Conservation (phyloP, 2,113 vertebrate genomes). For the Heterocephalus glaber region DNA sequence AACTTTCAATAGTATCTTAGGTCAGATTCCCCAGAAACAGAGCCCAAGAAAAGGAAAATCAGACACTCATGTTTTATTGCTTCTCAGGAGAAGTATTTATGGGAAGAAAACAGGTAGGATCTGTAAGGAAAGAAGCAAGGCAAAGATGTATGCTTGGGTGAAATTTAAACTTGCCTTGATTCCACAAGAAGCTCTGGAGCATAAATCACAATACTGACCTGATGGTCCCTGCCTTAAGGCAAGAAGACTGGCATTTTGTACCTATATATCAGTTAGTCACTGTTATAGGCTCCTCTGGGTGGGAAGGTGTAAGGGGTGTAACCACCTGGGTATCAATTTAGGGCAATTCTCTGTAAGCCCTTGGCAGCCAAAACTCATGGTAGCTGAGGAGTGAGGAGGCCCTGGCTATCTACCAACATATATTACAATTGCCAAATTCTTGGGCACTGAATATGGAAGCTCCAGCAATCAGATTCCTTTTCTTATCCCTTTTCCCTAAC, state of each 20-base stretch:
- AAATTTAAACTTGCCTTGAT: conserved; percentile 33
- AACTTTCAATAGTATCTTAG: not conserved
- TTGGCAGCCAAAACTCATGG: not conserved
- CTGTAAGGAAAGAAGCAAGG: not conserved
- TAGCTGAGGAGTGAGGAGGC: not conserved
- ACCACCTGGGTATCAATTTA: not conserved
- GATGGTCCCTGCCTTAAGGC: not conserved
- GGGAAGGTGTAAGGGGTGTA: not conserved
- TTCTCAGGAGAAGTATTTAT: not conserved
- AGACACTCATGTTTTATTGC: not conserved
- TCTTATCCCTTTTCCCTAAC: not conserved
- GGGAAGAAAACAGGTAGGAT: not conserved
- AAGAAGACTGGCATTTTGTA: not conserved
- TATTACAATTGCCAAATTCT: not conserved
- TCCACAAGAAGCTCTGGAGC: not conserved
- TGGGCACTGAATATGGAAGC: not conserved
- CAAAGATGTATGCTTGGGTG: not conserved
- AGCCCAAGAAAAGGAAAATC: not conserved
- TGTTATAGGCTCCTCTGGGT: not conserved
- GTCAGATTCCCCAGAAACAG: not conserved
- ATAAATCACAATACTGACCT: not conserved
- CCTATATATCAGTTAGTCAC: not conserved
- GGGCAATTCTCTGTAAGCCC: not conserved
- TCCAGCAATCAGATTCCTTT: not conserved
- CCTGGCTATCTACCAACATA: not conserved